Percentiles rank a stretch among this genome's conserved stretches.
phyloP scores from a whole-genome alignment of 2,888 invertebrate species.

The Netelia fuscicornis region DNA sequence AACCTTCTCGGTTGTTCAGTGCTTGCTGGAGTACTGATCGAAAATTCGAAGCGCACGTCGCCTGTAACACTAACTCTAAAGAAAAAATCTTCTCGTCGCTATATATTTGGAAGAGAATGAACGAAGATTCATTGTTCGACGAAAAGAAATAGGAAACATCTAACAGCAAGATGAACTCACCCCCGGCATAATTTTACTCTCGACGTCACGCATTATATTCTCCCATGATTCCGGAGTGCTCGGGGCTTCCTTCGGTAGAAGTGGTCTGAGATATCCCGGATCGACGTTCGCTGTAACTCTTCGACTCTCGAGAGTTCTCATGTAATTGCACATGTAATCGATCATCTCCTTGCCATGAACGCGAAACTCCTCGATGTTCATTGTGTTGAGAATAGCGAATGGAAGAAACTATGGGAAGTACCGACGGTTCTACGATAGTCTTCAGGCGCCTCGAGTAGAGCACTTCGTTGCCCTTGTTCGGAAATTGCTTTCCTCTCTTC shows the following conservation, averaged over 20 bases:
- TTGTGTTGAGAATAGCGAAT: constrained; percentile 80
- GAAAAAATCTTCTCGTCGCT: too few species aligned
- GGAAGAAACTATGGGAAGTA: neutral
- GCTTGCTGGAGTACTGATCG: too few species aligned
- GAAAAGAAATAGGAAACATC: too few species aligned
- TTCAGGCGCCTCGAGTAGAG: too few species aligned
- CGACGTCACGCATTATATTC: constrained; percentile 95
- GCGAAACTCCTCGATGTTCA: constrained; percentile 96
- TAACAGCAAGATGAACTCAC: constrained; percentile 84
- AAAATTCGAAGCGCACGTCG: too few species aligned
- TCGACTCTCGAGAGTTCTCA: constrained; percentile 91
- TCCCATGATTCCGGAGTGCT: constrained; percentile 94
- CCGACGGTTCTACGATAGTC: neutral
- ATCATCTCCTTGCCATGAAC: constrained; percentile 96
- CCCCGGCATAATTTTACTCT: constrained; percentile 96
- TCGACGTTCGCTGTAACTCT: constrained; percentile 96
- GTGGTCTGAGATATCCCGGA: constrained; percentile 94
- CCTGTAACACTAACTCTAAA: too few species aligned
- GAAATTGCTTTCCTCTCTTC: neutral
- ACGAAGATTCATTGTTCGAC: too few species aligned
- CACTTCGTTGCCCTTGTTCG: neutral
- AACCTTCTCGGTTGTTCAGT: too few species aligned
- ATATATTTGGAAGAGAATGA: too few species aligned
- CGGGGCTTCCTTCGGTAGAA: constrained; percentile 94
- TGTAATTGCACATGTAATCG: constrained; percentile 96